A percentile compares a stretch with the other conserved stretches of the same genome.
Conservation (phyloP, 2,888 invertebrate species). For the Erebia ligea region DNA sequence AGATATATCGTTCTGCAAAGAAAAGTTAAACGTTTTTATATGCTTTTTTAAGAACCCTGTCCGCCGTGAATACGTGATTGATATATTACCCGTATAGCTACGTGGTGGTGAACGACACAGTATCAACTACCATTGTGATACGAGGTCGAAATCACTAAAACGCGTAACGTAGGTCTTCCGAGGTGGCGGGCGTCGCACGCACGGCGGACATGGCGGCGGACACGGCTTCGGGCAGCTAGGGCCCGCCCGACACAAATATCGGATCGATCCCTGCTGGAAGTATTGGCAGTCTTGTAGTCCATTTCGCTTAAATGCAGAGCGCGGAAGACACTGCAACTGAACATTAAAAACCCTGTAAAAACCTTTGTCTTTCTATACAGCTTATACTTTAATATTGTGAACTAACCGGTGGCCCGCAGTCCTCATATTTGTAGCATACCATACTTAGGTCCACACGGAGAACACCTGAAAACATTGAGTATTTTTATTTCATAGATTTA, state of each 20-base stretch:
- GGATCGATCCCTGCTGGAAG: slow-evolving; percentile 78
- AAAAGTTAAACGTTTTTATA: slow-evolving; percentile 32
- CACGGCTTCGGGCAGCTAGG: slow-evolving; percentile 64
- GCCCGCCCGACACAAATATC: slow-evolving; percentile 74
- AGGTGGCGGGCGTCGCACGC: slow-evolving; percentile 73
- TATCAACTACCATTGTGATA: slow-evolving; percentile 71
- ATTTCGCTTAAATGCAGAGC: slow-evolving; percentile 80
- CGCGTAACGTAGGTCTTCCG: slow-evolving; percentile 78
- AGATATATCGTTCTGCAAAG: slow-evolving; percentile 62
- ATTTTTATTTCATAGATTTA: no score
- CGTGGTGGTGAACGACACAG: slow-evolving; percentile 50
- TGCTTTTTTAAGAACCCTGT: slow-evolving; percentile 45
- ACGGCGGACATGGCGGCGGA: slow-evolving; percentile 75
- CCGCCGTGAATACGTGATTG: slow-evolving; percentile 60
- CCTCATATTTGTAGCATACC: slow-evolving; percentile 81
- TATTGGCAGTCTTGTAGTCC: slow-evolving; percentile 79
- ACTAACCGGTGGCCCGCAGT: slow-evolving; percentile 77
- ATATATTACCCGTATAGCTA: slow-evolving; percentile 60
- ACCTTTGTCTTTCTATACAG: background rate
- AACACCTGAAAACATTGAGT: slow-evolving; percentile 63
- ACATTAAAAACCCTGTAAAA: slow-evolving; percentile 28
- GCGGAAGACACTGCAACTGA: slow-evolving; percentile 78
- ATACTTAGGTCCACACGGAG: slow-evolving; percentile 77
- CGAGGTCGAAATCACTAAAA: slow-evolving; percentile 76
- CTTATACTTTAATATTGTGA: background rate